phyloP scores from a whole-genome alignment of 2,888 invertebrate species.

The Lasius fuliginosus region DNA sequence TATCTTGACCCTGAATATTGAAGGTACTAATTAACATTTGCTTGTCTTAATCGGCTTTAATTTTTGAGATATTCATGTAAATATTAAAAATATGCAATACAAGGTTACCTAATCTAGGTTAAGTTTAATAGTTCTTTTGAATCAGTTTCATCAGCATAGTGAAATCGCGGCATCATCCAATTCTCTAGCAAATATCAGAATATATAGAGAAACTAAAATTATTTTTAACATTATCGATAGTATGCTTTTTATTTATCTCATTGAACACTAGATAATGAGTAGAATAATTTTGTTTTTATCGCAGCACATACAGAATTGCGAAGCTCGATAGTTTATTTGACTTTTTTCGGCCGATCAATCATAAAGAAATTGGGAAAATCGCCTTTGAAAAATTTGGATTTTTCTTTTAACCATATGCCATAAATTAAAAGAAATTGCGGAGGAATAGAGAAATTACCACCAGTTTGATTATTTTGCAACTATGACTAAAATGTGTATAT shows the following conservation, averaged over 20 bases:
- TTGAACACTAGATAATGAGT: background rate
- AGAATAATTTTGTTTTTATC: background rate
- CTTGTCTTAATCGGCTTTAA: background rate
- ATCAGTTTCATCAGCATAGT: background rate
- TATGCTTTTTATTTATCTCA: background rate
- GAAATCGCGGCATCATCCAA: background rate
- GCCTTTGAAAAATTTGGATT: background rate
- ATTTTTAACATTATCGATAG: background rate
- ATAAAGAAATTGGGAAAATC: background rate
- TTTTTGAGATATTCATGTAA: background rate
- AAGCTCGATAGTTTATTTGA: background rate
- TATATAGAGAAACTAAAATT: background rate
- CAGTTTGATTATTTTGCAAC: too few relatives aligned
- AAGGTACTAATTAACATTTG: background rate
- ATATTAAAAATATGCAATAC: background rate
- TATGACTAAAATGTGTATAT: too few relatives aligned
- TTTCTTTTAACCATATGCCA: background rate
- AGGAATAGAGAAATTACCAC: background rate
- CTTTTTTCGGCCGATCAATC: background rate
- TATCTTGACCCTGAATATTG: background rate
- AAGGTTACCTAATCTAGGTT: background rate
- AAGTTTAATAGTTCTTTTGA: background rate
- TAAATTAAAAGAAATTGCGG: background rate
- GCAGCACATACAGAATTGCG: background rate
- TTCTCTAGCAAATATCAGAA: background rate